Conservation (phyloP, 2,113 vertebrate genomes). For the Rhinogobius similis region DNA sequence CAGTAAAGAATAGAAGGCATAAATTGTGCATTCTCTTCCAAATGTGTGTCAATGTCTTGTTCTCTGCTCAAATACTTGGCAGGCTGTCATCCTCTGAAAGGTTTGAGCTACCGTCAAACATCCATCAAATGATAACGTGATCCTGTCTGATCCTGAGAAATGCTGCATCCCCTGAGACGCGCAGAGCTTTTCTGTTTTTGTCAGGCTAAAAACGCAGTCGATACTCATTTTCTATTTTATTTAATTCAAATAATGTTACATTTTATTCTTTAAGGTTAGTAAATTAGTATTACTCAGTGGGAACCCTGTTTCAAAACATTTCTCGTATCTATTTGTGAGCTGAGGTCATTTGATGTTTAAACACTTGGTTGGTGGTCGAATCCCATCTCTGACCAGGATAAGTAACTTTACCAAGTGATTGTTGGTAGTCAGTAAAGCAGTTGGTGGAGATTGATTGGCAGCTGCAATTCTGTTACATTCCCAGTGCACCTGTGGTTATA, state of each 20-base stretch:
- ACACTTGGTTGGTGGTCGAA: neutral
- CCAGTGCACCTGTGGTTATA: neutral
- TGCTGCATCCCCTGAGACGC: neutral
- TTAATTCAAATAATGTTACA: no score
- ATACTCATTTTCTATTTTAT: no score
- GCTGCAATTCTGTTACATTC: neutral
- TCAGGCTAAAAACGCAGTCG: neutral
- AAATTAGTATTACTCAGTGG: no score
- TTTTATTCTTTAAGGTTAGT: no score
- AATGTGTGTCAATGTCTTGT: neutral
- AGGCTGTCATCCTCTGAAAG: neutral
- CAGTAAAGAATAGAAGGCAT: neutral
- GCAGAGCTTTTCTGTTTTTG: neutral
- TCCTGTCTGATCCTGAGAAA: neutral
- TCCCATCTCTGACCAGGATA: neutral
- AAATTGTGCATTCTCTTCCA: neutral
- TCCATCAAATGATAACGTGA: neutral
- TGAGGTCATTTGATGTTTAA: neutral
- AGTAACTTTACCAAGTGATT: neutral
- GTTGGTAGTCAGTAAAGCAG: neutral
- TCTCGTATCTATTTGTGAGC: neutral
- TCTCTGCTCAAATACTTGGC: neutral
- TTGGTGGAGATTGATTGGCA: neutral
- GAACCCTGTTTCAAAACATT: neutral
- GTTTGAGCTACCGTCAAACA: neutral